A percentile compares a stretch with the other conserved stretches of the same genome.
Conservation (phyloP, 1,140 invertebrate genomes). For the Papilio machaon region DNA sequence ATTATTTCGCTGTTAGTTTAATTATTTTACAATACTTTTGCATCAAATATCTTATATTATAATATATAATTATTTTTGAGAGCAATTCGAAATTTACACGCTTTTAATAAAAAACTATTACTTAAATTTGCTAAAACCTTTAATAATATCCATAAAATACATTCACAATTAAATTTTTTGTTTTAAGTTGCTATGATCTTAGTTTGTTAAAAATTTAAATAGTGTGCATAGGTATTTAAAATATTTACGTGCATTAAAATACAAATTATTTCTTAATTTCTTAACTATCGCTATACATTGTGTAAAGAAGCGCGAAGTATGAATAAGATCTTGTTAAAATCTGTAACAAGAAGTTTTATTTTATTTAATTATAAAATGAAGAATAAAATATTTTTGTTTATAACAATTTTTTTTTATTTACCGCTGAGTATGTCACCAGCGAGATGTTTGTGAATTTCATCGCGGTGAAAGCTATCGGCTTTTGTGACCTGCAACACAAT, state of each 20-base stretch:
- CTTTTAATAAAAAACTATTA: background rate
- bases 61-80: too few species aligned
- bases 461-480: slow-evolving; percentile 73
- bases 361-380: slow-evolving; percentile 5
- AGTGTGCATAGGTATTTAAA: background rate
- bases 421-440: background rate
- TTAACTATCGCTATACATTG: slow-evolving; percentile 70
- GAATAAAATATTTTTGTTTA: background rate
- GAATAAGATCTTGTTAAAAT: slow-evolving; percentile 74
- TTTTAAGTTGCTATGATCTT: too few species aligned
- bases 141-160: background rate
- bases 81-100: too few species aligned
- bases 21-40: too few species aligned
- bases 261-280: slow-evolving; percentile 40
- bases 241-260: slow-evolving; percentile 8
- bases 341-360: slow-evolving; percentile 62
- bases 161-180: too few species aligned
- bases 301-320: slow-evolving; percentile 72
- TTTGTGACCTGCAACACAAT: slow-evolving; percentile 67
- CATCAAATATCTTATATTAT: too few species aligned
- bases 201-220: too few species aligned
- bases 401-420: background rate
- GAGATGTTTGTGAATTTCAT: slow-evolving; percentile 65
- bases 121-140: background rate
- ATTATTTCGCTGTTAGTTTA: too few species aligned